These are phyloP conservation scores for Catostylus mosaicus DNA, from an alignment of 30 jellyfish, hydroid and myxozoan species.

Conservation along the genomic window DNA sequence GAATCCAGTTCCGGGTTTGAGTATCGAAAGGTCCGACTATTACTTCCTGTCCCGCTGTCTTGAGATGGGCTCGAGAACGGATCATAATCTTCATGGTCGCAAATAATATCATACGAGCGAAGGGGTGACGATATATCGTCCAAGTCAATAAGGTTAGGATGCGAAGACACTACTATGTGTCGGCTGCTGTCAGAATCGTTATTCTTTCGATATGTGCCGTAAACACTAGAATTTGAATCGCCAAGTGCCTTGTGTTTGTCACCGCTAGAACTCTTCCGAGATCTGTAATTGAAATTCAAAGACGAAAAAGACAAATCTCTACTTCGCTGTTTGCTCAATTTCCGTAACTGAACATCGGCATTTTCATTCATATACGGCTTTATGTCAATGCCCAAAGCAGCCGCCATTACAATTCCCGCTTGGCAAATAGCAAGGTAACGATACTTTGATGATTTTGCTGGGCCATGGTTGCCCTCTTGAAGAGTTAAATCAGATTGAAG, in stretches of 20 bases:
- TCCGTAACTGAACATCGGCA: slow-evolving; percentile 71
- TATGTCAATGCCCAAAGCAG: slow-evolving; percentile 89
- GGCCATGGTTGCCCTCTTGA: slow-evolving; percentile 66
- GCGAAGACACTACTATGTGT: slow-evolving; percentile 57
- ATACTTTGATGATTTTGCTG: slow-evolving; percentile 76
- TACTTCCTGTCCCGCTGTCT: slow-evolving; percentile 52
- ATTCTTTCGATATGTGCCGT: slow-evolving; percentile 88
- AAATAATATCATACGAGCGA: slow-evolving; percentile 58
- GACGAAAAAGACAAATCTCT: slow-evolving; percentile 70
- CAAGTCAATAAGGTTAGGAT: slow-evolving; percentile 67
- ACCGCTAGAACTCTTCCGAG: slow-evolving; percentile 62
- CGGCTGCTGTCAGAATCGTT: slow-evolving; percentile 23
- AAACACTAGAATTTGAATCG: slow-evolving; percentile 61
- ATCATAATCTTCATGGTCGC: slow-evolving; percentile 76
- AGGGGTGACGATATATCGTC: slow-evolving; percentile 70
- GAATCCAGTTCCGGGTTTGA: slow-evolving; percentile 65
- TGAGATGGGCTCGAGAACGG: slow-evolving; percentile 74
- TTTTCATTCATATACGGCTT: slow-evolving; percentile 65
- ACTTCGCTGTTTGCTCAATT: slow-evolving; percentile 67
- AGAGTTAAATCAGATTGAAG: slow-evolving; percentile 56
- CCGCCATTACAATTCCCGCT: slow-evolving; percentile 95
- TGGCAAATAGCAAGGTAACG: slow-evolving; percentile 91
- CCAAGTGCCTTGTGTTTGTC: slow-evolving; percentile 57
- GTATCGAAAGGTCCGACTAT: slow-evolving; percentile 39
- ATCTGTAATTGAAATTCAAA: slow-evolving; percentile 42